Conservation (phyloP, 2,113 vertebrate genomes). For the Paramormyrops kingsleyae region DNA sequence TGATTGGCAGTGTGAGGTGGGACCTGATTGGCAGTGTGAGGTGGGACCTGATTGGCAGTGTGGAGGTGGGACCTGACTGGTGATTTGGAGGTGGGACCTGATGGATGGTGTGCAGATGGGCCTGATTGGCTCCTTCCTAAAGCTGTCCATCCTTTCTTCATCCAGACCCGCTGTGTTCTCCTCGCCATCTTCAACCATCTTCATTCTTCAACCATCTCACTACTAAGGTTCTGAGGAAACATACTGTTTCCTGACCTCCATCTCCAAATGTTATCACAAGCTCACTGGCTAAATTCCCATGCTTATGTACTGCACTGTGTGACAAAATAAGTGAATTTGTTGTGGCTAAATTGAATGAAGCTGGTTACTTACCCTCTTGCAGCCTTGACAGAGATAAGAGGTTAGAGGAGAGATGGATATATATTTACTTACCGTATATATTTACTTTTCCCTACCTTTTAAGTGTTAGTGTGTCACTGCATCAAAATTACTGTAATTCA, state of each 20-base stretch:
- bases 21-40: neutral
- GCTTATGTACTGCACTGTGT: neutral
- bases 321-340: neutral
- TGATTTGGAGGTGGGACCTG: neutral
- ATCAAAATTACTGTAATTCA: neutral
- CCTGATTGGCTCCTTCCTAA: neutral
- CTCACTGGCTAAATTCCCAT: neutral
- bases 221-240: neutral
- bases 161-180: neutral
- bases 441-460: neutral
- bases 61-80: neutral
- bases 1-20: neutral
- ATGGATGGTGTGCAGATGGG: neutral
- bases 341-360: neutral
- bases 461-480: neutral
- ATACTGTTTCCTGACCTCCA: neutral
- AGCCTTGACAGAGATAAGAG: neutral
- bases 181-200: neutral
- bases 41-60: neutral
- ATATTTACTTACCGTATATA: neutral
- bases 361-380: neutral
- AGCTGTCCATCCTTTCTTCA: neutral
- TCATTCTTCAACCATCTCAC: neutral
- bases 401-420: neutral
- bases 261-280: neutral